Percentiles rank a stretch among this genome's conserved stretches.
Conservation (phyloP, 2,888 invertebrate genomes). For the Machimus atricapillus region DNA sequence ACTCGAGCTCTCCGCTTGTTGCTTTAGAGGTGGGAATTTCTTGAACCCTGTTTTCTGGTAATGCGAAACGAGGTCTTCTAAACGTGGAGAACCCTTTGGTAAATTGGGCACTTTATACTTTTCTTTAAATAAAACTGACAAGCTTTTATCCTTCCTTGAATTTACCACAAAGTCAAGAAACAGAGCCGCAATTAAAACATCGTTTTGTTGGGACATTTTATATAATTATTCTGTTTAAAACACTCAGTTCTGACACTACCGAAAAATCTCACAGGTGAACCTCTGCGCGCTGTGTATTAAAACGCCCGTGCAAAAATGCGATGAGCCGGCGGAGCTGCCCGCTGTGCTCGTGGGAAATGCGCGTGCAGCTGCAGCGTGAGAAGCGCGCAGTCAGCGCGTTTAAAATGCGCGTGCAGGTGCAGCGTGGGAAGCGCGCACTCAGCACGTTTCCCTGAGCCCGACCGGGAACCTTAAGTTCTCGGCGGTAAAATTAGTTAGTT, state of each 20-base stretch:
- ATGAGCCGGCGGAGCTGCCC: too few species aligned
- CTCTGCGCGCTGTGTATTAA: background rate
- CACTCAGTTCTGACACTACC: background rate
- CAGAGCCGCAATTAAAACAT: background rate
- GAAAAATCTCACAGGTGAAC: background rate
- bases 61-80: constrained; percentile 69
- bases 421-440: too few species aligned
- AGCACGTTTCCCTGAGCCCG: too few species aligned
- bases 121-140: constrained; percentile 74
- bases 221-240: background rate
- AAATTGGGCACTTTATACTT: constrained; percentile 75
- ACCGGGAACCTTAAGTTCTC: too few species aligned
- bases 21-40: constrained; percentile 61
- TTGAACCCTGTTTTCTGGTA: constrained; percentile 65
- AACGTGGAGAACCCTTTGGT: constrained; percentile 70
- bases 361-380: too few species aligned
- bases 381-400: too few species aligned
- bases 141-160: constrained; percentile 68
- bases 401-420: too few species aligned
- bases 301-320: too few species aligned
- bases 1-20: constrained; percentile 48
- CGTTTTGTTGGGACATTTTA: background rate
- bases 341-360: too few species aligned
- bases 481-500: too few species aligned
- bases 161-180: background rate